phyloP scores from a whole-genome alignment of 2,888 invertebrate genomes.

The Apodemia mormo region DNA sequence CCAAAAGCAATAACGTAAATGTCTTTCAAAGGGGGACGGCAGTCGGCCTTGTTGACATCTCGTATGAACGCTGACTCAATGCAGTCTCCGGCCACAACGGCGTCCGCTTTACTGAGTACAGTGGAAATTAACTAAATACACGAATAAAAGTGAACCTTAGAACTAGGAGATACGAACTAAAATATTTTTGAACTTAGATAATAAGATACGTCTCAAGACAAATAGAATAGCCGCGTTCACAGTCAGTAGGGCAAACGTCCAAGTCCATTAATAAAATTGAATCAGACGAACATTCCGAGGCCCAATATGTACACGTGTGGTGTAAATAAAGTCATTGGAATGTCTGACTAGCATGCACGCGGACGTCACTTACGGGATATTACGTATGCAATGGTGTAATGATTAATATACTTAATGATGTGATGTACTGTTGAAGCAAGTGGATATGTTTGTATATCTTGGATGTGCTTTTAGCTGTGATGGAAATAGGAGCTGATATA shows the following conservation, averaged over 20 bases:
- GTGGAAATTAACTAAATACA: conserved; percentile 40
- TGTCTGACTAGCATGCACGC: conserved; percentile 35
- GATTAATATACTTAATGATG: background rate
- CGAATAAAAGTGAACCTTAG: conserved; percentile 51
- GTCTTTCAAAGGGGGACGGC: conserved; percentile 49
- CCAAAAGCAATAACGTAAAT: conserved; percentile 66
- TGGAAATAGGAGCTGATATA: too few species aligned
- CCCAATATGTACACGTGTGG: conserved; percentile 74
- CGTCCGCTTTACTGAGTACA: conserved; percentile 42
- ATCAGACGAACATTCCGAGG: conserved; percentile 77
- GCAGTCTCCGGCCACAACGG: conserved; percentile 53
- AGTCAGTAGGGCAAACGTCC: conserved; percentile 80
- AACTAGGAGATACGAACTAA: conserved; percentile 48
- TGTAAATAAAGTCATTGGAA: conserved; percentile 59
- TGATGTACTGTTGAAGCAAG: too few species aligned
- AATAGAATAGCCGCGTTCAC: conserved; percentile 69
- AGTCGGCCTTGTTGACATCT: conserved; percentile 68
- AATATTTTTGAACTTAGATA: conserved; percentile 48
- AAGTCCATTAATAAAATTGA: conserved; percentile 82
- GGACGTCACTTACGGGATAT: conserved; percentile 27
- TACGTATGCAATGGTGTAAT: conserved; percentile 20
- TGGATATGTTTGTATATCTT: too few species aligned
- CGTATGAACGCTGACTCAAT: conserved; percentile 63
- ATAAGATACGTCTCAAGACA: conserved; percentile 61
- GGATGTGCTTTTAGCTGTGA: too few species aligned